A percentile compares a stretch with the other conserved stretches of the same genome.
Conservation (phyloP, 1,140 invertebrate species). For the Pogonomyrmex barbatus region DNA sequence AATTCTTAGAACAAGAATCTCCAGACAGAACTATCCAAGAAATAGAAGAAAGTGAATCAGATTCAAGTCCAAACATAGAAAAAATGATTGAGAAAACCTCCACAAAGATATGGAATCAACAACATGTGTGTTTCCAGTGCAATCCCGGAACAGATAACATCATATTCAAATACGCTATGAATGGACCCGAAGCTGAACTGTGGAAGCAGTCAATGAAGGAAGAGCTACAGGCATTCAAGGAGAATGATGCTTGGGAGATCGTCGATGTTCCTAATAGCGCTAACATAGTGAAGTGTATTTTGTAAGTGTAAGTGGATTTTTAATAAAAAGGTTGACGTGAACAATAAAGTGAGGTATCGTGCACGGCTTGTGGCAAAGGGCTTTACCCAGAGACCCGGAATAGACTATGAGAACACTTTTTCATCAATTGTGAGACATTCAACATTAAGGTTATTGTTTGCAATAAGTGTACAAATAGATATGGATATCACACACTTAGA, state of each 20-base stretch:
- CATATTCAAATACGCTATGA: neutral
- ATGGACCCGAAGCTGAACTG: neutral
- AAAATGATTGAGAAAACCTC: too few species aligned
- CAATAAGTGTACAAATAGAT: neutral
- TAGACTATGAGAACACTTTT: slow-evolving; percentile 75
- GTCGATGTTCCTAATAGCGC: neutral
- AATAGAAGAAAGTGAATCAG: too few species aligned
- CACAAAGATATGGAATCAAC: too few species aligned
- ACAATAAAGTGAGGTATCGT: neutral
- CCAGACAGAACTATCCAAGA: too few species aligned
- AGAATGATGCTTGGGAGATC: neutral
- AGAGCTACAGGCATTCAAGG: neutral
- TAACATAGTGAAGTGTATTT: neutral
- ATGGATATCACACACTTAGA: slow-evolving; percentile 72
- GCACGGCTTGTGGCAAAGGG: neutral
- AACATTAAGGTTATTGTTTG: neutral
- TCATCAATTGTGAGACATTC: slow-evolving; percentile 33
- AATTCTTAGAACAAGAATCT: too few species aligned
- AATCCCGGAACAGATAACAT: neutral
- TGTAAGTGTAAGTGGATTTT: neutral
- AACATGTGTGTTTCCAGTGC: neutral
- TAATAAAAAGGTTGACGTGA: neutral
- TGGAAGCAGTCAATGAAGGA: neutral
- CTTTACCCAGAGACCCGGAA: neutral
- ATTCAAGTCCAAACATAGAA: too few species aligned